These are phyloP conservation scores for Chondrosia reniformis DNA, from an alignment of 37 sponge, comb jelly and placozoan species.

Conservation along the genomic window DNA sequence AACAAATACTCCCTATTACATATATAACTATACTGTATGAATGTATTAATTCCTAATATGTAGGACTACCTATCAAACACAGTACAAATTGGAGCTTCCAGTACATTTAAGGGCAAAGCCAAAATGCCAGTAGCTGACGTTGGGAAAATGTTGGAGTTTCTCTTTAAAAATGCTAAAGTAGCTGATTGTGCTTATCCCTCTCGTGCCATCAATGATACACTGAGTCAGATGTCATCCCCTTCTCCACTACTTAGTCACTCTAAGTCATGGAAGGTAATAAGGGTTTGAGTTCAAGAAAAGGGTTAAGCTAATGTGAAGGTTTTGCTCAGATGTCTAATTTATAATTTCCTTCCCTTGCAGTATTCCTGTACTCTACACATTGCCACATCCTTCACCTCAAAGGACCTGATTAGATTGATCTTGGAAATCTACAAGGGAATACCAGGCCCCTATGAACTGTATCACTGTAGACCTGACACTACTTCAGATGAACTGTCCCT, in stretches of 20 bases:
- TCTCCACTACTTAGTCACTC: too few relatives aligned
- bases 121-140: slow-evolving; percentile 11
- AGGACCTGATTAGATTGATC: slow-evolving; percentile 33
- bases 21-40: neutral
- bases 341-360: too few relatives aligned
- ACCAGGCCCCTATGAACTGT: slow-evolving; percentile 35
- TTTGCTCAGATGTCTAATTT: too few relatives aligned
- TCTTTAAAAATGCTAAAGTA: slow-evolving; percentile 1
- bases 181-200: neutral
- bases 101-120: neutral
- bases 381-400: neutral
- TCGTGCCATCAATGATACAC: too few relatives aligned
- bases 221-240: too few relatives aligned
- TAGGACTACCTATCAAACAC: too few relatives aligned
- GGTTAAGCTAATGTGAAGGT: too few relatives aligned
- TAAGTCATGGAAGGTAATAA: too few relatives aligned
- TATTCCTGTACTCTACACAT: slow-evolving; percentile 4
- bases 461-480: slow-evolving; percentile 35
- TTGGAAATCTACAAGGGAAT: slow-evolving; percentile 41
- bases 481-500: slow-evolving; percentile 65
- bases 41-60: too few relatives aligned
- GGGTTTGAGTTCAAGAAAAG: too few relatives aligned
- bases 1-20: neutral
- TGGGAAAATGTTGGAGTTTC: neutral
- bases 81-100: too few relatives aligned